Conservation (phyloP, 1,140 invertebrate species). For the Cotesia typhae region DNA sequence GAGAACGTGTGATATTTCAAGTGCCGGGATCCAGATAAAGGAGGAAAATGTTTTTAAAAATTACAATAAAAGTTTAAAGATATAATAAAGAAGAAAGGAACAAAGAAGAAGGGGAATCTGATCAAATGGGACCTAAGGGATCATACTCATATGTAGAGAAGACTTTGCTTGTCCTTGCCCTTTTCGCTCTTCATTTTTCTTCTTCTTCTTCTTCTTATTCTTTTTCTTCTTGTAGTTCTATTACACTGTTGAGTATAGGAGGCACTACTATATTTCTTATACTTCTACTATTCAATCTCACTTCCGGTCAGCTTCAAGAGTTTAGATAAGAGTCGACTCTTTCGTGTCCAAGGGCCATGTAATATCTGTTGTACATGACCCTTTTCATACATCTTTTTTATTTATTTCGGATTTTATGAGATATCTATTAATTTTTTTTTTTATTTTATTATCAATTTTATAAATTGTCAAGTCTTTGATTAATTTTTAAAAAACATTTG, state of each 20-base stretch:
- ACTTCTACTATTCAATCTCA: slow-evolving; percentile 35
- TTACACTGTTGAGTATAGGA: slow-evolving; percentile 10
- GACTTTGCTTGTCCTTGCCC: not conserved
- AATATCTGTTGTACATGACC: not conserved
- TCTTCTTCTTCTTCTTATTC: not conserved
- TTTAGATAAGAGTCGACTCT: slow-evolving; percentile 33
- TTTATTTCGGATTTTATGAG: not conserved
- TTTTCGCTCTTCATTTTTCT: not conserved
- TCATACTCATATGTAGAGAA: not conserved
- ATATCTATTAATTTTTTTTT: not conserved
- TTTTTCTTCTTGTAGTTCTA: slow-evolving; percentile 1
- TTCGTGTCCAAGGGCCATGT: slow-evolving; percentile 13
- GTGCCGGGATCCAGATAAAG: not conserved
- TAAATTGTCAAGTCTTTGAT: too few species aligned
- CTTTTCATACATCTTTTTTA: not conserved
- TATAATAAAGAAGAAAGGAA: not conserved
- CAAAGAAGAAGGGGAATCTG: not conserved
- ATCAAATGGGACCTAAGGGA: too few species aligned
- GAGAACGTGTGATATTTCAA: slow-evolving; percentile 4
- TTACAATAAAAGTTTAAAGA: not conserved
- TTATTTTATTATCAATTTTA: too few species aligned
- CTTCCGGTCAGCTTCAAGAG: slow-evolving; percentile 37
- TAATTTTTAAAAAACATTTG: too few species aligned
- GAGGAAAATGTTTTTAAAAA: not conserved
- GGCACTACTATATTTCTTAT: too few species aligned